These are phyloP conservation scores for Imbricaverruca yamaguchii DNA, from an alignment of 2,888 invertebrate genomes.

Conservation along the genomic window DNA sequence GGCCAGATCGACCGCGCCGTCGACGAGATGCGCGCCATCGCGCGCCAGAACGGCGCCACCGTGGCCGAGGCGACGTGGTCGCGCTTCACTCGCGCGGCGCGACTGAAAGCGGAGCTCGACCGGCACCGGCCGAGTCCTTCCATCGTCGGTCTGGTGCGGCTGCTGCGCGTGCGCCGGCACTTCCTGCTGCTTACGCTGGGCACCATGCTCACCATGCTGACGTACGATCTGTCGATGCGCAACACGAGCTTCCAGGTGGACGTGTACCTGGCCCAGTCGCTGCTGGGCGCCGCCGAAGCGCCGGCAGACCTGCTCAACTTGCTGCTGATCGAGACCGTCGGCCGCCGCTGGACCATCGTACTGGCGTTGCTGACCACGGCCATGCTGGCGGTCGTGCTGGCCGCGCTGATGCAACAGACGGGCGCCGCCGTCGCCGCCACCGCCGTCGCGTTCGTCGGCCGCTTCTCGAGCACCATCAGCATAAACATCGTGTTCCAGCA, in stretches of 20 bases:
- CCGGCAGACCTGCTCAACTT: constrained; percentile 29
- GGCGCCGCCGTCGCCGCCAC: not conserved
- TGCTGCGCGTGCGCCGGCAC: not conserved
- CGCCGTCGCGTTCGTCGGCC: constrained; percentile 26
- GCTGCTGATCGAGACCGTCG: constrained; percentile 27
- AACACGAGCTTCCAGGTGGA: constrained; percentile 60
- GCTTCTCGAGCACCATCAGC: constrained; percentile 29
- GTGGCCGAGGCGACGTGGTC: constrained; percentile 65
- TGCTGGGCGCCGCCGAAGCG: constrained; percentile 28
- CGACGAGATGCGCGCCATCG: constrained; percentile 67
- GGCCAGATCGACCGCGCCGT: constrained; percentile 72
- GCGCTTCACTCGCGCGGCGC: constrained; percentile 56
- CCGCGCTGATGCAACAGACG: not conserved
- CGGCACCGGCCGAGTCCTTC: not conserved
- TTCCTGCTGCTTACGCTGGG: not conserved
- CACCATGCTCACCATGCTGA: not conserved
- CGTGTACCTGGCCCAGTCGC: constrained; percentile 28
- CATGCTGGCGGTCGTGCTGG: not conserved
- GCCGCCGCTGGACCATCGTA: constrained; percentile 26
- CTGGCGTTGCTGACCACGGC: not conserved
- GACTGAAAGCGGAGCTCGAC: constrained; percentile 47
- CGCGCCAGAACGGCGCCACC: constrained; percentile 65
- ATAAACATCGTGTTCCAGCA: constrained; percentile 29
- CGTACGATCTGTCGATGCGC: constrained; percentile 48
- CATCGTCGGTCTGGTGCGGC: not conserved